Conservation (phyloP, 2,888 invertebrate genomes). For the Cosmia pyralina region DNA sequence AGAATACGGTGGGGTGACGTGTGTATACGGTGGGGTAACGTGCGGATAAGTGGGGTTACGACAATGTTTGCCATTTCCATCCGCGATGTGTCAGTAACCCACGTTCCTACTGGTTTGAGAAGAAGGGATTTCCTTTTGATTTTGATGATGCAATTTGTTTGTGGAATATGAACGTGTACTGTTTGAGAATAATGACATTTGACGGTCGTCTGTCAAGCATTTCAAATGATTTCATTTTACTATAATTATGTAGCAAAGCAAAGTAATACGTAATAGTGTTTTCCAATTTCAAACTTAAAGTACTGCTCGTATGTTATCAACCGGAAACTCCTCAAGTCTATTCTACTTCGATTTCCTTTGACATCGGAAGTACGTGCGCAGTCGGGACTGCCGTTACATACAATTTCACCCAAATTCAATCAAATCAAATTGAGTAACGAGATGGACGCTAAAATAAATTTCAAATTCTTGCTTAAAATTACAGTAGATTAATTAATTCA, state of each 20-base stretch:
- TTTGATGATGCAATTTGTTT: constrained; percentile 5
- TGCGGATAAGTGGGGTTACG: constrained; percentile 2
- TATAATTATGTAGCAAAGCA: background rate
- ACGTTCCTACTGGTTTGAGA: constrained; percentile 18
- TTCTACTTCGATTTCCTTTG: constrained; percentile 20
- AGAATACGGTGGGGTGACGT: constrained; percentile 4
- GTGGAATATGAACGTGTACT: background rate
- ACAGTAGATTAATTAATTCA: background rate
- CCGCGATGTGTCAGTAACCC: constrained; percentile 21
- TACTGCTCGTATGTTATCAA: background rate
- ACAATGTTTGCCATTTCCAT: constrained; percentile 28
- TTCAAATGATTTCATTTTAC: background rate
- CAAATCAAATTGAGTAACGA: constrained; percentile 38
- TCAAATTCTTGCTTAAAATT: constrained; percentile 12
- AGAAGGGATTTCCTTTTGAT: constrained; percentile 18
- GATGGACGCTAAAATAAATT: constrained; percentile 22
- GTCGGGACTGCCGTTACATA: constrained; percentile 7
- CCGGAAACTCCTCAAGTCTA: constrained; percentile 10
- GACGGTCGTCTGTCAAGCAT: background rate
- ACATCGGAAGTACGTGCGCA: background rate
- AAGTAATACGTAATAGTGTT: background rate
- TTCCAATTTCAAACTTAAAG: background rate
- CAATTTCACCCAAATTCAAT: constrained; percentile 43
- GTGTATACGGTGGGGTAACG: background rate
- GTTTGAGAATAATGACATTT: background rate